A percentile compares a stretch with the other conserved stretches of the same genome.
Conservation (phyloP, 2,797 vertebrate species). For the Strix occidentalis region DNA sequence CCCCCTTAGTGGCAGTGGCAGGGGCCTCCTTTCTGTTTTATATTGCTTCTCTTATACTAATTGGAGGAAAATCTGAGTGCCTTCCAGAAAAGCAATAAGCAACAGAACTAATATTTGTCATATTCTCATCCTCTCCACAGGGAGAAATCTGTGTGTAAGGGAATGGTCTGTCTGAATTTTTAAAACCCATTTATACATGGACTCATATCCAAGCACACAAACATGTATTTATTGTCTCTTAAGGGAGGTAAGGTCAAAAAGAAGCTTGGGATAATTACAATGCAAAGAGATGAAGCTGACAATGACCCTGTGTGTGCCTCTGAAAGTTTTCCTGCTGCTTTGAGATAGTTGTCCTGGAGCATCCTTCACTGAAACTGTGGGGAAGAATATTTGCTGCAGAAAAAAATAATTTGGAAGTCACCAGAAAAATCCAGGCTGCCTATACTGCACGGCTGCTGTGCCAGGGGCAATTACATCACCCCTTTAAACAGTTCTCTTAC, state of each 20-base stretch:
- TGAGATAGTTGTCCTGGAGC: not conserved
- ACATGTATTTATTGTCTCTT: not conserved
- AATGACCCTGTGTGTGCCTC: not conserved
- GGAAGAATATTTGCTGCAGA: not conserved
- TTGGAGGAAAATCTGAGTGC: not conserved
- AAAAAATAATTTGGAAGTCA: not conserved
- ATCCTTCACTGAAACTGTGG: not conserved
- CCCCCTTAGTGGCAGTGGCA: not conserved
- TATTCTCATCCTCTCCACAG: not conserved
- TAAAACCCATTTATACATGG: not conserved
- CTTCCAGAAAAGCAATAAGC: slow-evolving; percentile 34
- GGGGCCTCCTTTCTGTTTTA: not conserved
- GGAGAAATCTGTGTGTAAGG: not conserved
- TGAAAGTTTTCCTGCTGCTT: not conserved
- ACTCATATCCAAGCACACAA: not conserved
- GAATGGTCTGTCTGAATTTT: slow-evolving; percentile 1
- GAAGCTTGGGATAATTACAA: not conserved
- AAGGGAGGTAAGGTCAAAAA: not conserved
- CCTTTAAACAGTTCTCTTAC: slow-evolving; percentile 15
- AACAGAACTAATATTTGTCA: not conserved
- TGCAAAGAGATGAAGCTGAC: not conserved
- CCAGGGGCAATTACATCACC: slow-evolving; percentile 1
- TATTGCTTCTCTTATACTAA: not conserved
- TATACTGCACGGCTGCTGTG: not conserved
- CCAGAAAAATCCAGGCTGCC: not conserved